These are phyloP conservation scores for Hemichromis elongatus DNA, from an alignment of 2,113 vertebrate genomes.

Conservation along the genomic window DNA sequence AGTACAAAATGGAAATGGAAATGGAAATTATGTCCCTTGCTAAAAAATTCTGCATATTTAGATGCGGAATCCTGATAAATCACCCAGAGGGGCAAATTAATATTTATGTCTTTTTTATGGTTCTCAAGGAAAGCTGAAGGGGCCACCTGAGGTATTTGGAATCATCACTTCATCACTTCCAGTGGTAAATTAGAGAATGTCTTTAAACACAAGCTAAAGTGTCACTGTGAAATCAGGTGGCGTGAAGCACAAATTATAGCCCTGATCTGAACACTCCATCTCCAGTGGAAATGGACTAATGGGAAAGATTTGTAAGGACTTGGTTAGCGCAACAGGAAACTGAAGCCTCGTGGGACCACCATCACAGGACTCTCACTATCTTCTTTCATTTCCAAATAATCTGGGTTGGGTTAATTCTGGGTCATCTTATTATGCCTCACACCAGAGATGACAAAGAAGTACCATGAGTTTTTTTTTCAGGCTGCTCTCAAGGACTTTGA, in stretches of 20 bases:
- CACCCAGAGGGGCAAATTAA: background rate
- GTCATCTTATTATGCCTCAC: conserved; percentile 59
- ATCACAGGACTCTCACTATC: conserved; percentile 12
- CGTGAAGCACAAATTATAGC: conserved; percentile 38
- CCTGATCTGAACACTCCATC: conserved; percentile 34
- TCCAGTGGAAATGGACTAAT: conserved; percentile 41
- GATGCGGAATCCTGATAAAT: background rate
- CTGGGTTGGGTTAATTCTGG: conserved; percentile 63
- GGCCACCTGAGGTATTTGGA: background rate
- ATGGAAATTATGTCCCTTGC: background rate
- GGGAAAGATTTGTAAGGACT: conserved; percentile 25
- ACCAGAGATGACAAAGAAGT: conserved; percentile 47
- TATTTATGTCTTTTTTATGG: background rate
- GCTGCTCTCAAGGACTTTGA: conserved; percentile 27
- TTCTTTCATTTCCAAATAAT: conserved; percentile 54
- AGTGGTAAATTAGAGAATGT: background rate
- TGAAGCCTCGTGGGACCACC: background rate
- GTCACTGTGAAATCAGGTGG: background rate
- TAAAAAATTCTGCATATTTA: background rate
- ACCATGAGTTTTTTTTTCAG: background rate
- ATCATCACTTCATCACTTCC: background rate
- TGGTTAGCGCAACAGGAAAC: conserved; percentile 23
- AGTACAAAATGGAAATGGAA: background rate
- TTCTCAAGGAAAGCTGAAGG: background rate
- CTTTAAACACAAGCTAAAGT: background rate